Evolutionary conservation across 2,888 invertebrate genomes (phyloP), one percentile per base, ranked within the genome.

Genomic region (Oligia latruncula): DNA sequence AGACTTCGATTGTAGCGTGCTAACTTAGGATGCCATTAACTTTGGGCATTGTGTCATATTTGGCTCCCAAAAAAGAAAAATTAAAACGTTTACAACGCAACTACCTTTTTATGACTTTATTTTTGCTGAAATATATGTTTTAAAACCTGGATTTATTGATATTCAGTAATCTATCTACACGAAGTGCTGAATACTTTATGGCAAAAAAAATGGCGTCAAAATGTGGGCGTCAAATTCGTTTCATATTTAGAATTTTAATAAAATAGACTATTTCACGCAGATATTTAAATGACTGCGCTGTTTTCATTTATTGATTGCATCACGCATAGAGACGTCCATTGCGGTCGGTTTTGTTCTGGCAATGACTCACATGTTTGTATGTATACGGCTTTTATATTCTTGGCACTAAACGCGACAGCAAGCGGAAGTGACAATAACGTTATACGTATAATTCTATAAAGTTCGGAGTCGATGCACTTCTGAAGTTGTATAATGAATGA

Each of bases 351-450:
- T 52, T 88, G 83, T 87, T 87, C 88, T 90, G 91, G 88, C 90
- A 89, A 78, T 94, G 94, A 94, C 81, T 94, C 94, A 93, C 82
- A 68, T 87, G 86, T 85, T 72, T 86, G 85, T 87, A 79, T 88
- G 75, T 77, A 78, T 76, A 78, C 78, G 79, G 88, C 89, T 89
- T 89, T 91, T 91, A 87, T 92, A 92, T 91, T 93, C 92, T 93
- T 94, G 93, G 93, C 94, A 93, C 92, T 86, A 89, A 91, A 90
- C 90, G 85, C 81, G 74, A 88, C 85, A 86, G 86, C 87, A 84
- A 83, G 80, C 92, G 94, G 93, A 94, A 93, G 91, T 89, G 85
- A 86, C 90, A 90, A 90, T 92, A 91, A 90, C 90, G 90, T 89
- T 86, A 88, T 89, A 76, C 72, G 88, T 87, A 80, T 85, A 86